Conservation (phyloP, 1,140 invertebrate species). For the Drosophila melanogaster region Release_6_plus_ISO1_MT NT_037436.4:17244501-17245000, state of each 20-base stretch:
- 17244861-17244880: background rate
- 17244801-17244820: background rate
- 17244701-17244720: background rate
- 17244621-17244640: conserved; percentile 4
- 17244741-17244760: too few relatives aligned
- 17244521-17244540: background rate
- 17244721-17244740: too few relatives aligned
- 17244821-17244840: background rate
- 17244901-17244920: background rate
- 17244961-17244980: too few relatives aligned
- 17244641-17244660: background rate
- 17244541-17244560: background rate
- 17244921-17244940: background rate
- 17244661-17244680: background rate
- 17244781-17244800: too few relatives aligned
- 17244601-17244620: background rate
- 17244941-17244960: background rate
- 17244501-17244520: conserved; percentile 21
- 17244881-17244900: background rate
- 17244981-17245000: too few relatives aligned
- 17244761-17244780: too few relatives aligned
- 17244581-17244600: background rate
- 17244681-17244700: too few relatives aligned
- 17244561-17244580: conserved; percentile 12
- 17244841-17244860: background rate